Evolutionary conservation across 2,888 invertebrate genomes (phyloP), one percentile per base, ranked within the genome.

Genomic region (Caenorhabditis parvicauda): DNA sequence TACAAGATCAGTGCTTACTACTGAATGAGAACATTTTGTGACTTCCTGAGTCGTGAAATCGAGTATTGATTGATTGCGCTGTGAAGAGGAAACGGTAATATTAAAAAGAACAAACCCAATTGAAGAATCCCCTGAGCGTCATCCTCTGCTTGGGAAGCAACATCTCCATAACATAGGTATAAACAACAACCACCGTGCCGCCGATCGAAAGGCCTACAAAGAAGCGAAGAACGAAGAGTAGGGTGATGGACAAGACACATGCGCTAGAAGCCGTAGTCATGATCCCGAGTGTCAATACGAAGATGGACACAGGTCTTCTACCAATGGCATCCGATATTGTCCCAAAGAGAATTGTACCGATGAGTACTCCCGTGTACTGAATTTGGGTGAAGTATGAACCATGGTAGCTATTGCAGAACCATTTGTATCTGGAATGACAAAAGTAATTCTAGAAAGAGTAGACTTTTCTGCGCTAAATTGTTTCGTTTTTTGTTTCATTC

Each of bases 141-240:
- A 79, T 79, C 58, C 79, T 51, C 57, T 80, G 79, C 43, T 79
- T 60, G 1, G 79, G 78, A 17, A 77, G 65, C 14, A 79, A 68
- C 71, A 76, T 67, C 58, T 79, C 79, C 78, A 80, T 80, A 19
- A 78, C 77, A 54, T 74, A 79, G 12, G 79, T 76, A 50, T 74
- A 80, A 3, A 76, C 76, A 29, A 77, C 79, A 7, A 77, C 78
- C 7, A 80, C 58, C 17, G 73, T 71, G 39, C 79, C 79, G 28
- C 78, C 73, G 21, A 73, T 57, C 3, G 66, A 56, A 7, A 71
- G 57, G 17, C 73, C 73, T n/a, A 73, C 51, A 38, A 70, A 60
- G 44, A 70, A 64, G 12, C 68, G 60, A 38, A 54, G 54, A 4
- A 38, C 59, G 17, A 65, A 41, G 9, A 69, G 59, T 17, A 61